Base-by-base conservation (phyloP, 2,888 invertebrate species). In the Pyrocoelia pectoralis region DNA sequence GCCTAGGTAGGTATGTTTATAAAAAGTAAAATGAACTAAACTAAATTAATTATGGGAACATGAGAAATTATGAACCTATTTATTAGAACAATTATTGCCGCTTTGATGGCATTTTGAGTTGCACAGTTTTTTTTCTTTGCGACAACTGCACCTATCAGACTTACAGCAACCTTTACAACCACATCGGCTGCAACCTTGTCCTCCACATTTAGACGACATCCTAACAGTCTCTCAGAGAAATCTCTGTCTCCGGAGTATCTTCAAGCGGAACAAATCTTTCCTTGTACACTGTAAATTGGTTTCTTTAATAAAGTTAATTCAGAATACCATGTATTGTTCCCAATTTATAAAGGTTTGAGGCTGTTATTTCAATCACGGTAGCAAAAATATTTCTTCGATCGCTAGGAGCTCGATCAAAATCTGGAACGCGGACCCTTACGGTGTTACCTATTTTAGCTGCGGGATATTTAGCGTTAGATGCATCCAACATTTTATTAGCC, bases 31-130 rank as follows among this genome's bases (percentile, higher is more conserved):
- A 46, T 17, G 14, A 13, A 46, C 14, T 15, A 46, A 15, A 15
- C 10, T 46, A 15, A 14, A 15, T 46, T 8, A 15, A 24, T 14
- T 46, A 10, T 5, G 10, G 6, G 2, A 15, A 6, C 8, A 46
- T 17, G 15, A 4, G 10, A 5, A 46, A 4, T 15, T 8, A 46
- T 13, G 15, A 46, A 15, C 46, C 10, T 13, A 15, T 6, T 46
- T 14, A n/a, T n/a, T 49, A 49, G 3, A 5, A 12, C 3, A 49
- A 19, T 4, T 6, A n/a, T 49, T 49, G 5, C n/a, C 13, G 6
- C 19, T 51, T 51, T 51, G 28, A 24, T 53, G 17, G 38, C 33
- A 53, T 33, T 50, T n/a, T 50, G 50, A 53, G 17, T 17, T 53
- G 40, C 40, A 14, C 33, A 33, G 17, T n/a, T 18, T 33, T 50